These are phyloP conservation scores for Dasyurus viverrinus DNA, from an alignment of 2,113 vertebrate species.

Conservation along the genomic window DNA sequence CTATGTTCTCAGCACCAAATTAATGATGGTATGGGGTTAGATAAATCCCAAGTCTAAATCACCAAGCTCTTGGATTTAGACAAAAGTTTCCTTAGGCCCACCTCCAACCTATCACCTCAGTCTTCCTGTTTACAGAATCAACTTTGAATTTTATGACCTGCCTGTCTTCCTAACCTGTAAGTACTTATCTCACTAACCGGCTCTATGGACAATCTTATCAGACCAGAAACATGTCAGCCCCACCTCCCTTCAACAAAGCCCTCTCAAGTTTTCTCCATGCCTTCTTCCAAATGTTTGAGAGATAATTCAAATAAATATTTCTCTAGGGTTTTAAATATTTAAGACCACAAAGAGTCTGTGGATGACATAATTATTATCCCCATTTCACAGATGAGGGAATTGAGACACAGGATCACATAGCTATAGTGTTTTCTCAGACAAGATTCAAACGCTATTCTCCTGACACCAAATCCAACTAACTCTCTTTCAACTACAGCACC, in stretches of 20 bases:
- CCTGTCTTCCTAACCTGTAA: not conserved
- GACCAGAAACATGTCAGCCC: not conserved
- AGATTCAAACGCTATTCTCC: not conserved
- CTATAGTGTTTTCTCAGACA: not conserved
- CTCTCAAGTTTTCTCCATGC: not conserved
- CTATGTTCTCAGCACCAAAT: not conserved
- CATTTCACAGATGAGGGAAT: not conserved
- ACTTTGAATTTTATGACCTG: not conserved
- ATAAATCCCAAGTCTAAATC: not conserved
- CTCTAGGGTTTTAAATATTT: not conserved
- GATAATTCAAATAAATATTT: not conserved
- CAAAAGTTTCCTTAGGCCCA: not conserved
- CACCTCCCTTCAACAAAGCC: not conserved
- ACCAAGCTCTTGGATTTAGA: not conserved
- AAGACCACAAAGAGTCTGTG: not conserved
- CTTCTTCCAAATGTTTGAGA: not conserved
- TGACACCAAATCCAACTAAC: not conserved
- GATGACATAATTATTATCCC: not conserved
- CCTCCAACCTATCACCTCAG: not conserved
- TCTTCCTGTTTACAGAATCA: not conserved
- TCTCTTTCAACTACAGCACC: not conserved
- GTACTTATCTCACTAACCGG: not conserved
- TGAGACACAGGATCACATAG: not conserved
- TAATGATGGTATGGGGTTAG: not conserved
- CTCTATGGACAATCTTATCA: not conserved